Percentiles rank a stretch among this genome's conserved stretches.
phyloP scores from a whole-genome alignment of 2,113 vertebrate genomes.

The Campylorhamphus procurvoides region DNA sequence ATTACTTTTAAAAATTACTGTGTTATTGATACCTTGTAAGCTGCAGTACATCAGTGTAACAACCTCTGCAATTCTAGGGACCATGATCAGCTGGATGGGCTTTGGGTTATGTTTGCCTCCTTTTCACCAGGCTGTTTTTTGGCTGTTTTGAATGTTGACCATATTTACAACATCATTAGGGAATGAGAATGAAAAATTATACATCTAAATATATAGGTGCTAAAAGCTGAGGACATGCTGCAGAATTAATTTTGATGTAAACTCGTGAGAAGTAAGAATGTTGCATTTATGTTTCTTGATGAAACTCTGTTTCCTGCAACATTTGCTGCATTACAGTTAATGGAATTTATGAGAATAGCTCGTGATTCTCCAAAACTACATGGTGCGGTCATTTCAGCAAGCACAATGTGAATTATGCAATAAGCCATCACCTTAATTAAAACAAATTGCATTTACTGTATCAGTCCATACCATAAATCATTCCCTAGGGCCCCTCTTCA shows the following conservation, averaged over 20 bases:
- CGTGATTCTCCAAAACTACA: slow-evolving; percentile 72
- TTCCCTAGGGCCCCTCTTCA: slow-evolving; percentile 62
- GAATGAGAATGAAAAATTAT: background rate
- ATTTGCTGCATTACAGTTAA: slow-evolving; percentile 69
- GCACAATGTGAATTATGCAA: slow-evolving; percentile 75
- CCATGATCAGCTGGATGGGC: background rate
- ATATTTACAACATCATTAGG: background rate
- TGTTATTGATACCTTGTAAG: background rate
- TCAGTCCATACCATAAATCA: slow-evolving; percentile 64
- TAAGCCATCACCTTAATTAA: slow-evolving; percentile 77
- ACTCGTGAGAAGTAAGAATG: background rate
- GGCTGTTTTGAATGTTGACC: background rate
- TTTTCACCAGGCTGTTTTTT: background rate
- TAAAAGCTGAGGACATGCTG: background rate
- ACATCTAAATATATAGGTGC: background rate
- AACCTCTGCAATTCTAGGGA: background rate
- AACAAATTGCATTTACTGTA: slow-evolving; percentile 76
- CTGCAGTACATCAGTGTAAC: background rate
- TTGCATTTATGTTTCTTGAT: slow-evolving; percentile 42
- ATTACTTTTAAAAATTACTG: background rate
- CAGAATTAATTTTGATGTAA: background rate
- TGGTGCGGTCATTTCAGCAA: slow-evolving; percentile 64
- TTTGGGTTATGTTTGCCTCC: background rate
- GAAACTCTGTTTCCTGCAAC: slow-evolving; percentile 45
- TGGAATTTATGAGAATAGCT: slow-evolving; percentile 68